Percentiles rank a stretch among this genome's conserved stretches.
Evolutionary conservation across 2,113 vertebrate genomes (phyloP).

Genomic region (Spea bombifrons): DNA sequence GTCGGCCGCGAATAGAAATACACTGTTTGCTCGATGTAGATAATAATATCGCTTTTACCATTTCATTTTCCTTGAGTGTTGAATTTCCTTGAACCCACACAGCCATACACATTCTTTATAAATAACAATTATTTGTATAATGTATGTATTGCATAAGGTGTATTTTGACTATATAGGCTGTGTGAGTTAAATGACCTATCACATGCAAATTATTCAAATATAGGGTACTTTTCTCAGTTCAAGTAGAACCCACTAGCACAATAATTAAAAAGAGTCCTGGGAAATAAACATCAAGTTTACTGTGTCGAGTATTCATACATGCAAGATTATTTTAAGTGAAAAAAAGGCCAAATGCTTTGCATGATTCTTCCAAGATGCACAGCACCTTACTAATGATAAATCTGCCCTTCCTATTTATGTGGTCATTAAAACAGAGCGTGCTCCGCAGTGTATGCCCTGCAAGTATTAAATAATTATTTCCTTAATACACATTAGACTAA

Average conservation of each 20-base stretch:
- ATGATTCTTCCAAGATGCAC: conserved; percentile 16
- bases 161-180: conserved; percentile 1
- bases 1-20: too few relatives aligned
- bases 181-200: conserved; percentile 30
- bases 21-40: too few relatives aligned
- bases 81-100: too few relatives aligned
- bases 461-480: conserved; percentile 40
- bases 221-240: conserved; percentile 3
- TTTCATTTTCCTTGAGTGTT: too few relatives aligned
- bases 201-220: conserved; percentile 33
- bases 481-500: conserved; percentile 41
- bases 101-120: too few relatives aligned
- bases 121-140: conserved; percentile 14
- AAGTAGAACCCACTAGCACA: conserved; percentile 23
- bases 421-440: conserved; percentile 38
- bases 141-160: neutral
- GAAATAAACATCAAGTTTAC: conserved; percentile 35
- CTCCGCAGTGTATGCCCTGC: conserved; percentile 32
- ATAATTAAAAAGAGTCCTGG: conserved; percentile 38
- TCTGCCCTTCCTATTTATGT: conserved; percentile 44
- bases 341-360: conserved; percentile 33
- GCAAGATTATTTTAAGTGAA: conserved; percentile 9
- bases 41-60: too few relatives aligned
- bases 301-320: conserved; percentile 25
- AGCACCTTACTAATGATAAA: conserved; percentile 40